phyloP scores from a whole-genome alignment of 2,113 vertebrate species.

The Labeo rohita region DNA sequence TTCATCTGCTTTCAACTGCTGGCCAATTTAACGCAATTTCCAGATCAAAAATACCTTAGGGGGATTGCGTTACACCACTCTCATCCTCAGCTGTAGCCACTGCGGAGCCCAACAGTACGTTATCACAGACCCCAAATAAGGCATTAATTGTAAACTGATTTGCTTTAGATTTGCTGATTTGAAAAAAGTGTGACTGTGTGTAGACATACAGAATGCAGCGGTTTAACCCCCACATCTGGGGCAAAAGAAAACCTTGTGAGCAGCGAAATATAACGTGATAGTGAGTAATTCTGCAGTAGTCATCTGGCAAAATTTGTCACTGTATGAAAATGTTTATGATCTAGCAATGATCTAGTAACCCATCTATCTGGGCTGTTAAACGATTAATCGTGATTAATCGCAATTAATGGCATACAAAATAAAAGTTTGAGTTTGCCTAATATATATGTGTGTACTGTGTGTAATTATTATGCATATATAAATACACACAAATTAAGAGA shows the following conservation, averaged over 20 bases:
- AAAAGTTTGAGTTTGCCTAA: no score
- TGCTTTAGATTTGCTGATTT: slow-evolving; percentile 32
- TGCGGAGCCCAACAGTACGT: slow-evolving; percentile 40
- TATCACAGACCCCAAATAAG: slow-evolving; percentile 8
- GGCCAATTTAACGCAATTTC: slow-evolving; percentile 58
- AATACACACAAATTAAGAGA: no score
- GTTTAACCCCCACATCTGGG: neutral
- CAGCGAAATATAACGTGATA: neutral
- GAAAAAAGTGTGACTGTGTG: neutral
- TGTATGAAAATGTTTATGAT: no score
- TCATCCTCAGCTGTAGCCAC: slow-evolving; percentile 39
- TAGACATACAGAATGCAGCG: neutral
- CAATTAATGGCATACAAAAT: no score
- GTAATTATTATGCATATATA: no score
- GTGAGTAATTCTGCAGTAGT: neutral
- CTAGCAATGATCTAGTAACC: no score
- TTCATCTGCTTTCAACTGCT: slow-evolving; percentile 56
- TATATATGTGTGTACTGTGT: no score
- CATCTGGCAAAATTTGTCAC: no score
- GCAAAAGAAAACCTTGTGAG: neutral
- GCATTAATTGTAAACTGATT: slow-evolving; percentile 46
- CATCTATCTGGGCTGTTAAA: no score
- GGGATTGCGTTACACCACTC: slow-evolving; percentile 56
- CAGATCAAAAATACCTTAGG: slow-evolving; percentile 62
- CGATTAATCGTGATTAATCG: no score